Evolutionary conservation across 2,113 vertebrate genomes (phyloP).

Genomic region (Phocoena phocoena): DNA sequence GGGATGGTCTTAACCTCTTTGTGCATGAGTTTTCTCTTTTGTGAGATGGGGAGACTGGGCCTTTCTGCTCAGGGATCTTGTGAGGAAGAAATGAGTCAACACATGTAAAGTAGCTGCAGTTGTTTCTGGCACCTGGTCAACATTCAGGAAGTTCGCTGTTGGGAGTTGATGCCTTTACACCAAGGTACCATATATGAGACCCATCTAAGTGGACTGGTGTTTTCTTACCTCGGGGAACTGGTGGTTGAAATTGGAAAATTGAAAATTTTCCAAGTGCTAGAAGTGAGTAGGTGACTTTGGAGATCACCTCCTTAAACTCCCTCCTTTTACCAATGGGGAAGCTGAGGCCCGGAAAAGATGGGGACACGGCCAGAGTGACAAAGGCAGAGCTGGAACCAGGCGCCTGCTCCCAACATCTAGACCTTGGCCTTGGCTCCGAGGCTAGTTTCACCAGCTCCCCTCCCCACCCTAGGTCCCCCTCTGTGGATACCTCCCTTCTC

Average conservation of each 20-base stretch:
- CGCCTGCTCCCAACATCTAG: neutral
- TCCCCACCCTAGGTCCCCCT: neutral
- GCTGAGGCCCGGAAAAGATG: neutral
- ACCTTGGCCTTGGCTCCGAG: neutral
- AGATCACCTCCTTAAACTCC: neutral
- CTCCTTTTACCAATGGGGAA: neutral
- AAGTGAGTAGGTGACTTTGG: neutral
- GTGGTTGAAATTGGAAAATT: neutral
- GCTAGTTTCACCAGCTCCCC: neutral
- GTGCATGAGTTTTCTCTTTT: neutral
- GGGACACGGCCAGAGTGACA: neutral
- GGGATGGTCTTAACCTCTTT: neutral
- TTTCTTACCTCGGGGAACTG: neutral
- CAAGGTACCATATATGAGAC: neutral
- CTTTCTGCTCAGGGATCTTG: neutral
- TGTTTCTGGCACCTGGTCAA: neutral
- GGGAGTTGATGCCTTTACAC: neutral
- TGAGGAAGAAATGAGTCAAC: neutral
- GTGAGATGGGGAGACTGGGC: neutral
- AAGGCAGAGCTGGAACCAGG: neutral
- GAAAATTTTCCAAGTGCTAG: neutral
- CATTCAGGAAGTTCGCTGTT: neutral
- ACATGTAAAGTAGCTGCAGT: neutral
- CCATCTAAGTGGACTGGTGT: neutral
- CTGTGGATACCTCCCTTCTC: neutral